phyloP scores from a whole-genome alignment of 1,140 invertebrate genomes.

The Stenopsyche tienmushanensis region DNA sequence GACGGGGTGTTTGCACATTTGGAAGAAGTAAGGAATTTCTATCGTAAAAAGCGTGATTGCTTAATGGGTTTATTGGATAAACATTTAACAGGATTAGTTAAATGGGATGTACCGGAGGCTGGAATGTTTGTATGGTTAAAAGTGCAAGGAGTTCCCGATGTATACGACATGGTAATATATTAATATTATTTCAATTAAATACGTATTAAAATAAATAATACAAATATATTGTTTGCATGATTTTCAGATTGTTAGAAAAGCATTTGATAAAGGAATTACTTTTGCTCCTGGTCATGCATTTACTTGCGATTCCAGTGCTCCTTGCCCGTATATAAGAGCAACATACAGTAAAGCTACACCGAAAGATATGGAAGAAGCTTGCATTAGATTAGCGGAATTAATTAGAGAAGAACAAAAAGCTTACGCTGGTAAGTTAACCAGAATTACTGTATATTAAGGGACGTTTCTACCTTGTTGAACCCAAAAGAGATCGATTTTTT shows the following conservation, averaged over 20 bases:
- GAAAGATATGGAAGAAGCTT: constrained; percentile 61
- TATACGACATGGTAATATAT: constrained; percentile 67
- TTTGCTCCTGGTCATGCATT: constrained; percentile 70
- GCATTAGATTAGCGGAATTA: constrained; percentile 47
- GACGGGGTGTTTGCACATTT: constrained; percentile 64
- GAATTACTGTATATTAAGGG: too few relatives aligned
- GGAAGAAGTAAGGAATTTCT: constrained; percentile 62
- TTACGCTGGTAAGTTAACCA: constrained; percentile 9
- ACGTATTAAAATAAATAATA: too few relatives aligned
- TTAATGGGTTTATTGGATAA: constrained; percentile 63
- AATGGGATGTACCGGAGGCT: constrained; percentile 66
- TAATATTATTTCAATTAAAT: constrained; percentile 40
- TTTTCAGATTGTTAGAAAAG: constrained; percentile 35
- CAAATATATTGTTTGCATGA: background rate
- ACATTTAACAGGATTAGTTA: constrained; percentile 64
- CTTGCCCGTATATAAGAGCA: constrained; percentile 66
- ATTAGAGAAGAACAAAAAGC: constrained; percentile 49
- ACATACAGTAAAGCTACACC: constrained; percentile 63
- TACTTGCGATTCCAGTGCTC: constrained; percentile 56
- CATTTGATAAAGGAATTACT: constrained; percentile 55
- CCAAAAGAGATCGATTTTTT: too few relatives aligned
- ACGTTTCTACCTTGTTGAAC: too few relatives aligned
- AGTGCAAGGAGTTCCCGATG: constrained; percentile 65
- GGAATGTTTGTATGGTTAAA: constrained; percentile 82
- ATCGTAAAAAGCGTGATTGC: constrained; percentile 63